Percentiles rank a stretch among this genome's conserved stretches.
These are phyloP conservation scores for Zygogramma bicolorata DNA, from an alignment of 2,888 invertebrate genomes.

Conservation along the genomic window DNA sequence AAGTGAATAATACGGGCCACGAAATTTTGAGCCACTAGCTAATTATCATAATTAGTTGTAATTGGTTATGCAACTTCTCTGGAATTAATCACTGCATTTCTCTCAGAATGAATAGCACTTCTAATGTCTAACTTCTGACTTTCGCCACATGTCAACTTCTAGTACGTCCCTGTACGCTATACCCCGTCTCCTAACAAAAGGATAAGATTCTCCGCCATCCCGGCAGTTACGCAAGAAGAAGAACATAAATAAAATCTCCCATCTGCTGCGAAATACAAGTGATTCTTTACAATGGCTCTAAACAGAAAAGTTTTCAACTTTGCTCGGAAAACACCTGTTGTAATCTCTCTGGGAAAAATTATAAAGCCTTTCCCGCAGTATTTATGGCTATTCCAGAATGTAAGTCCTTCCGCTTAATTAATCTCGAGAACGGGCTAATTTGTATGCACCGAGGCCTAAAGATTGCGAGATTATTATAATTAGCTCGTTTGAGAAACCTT, in stretches of 20 bases:
- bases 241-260: conserved; percentile 42
- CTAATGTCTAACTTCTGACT: too few relatives aligned
- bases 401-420: conserved; percentile 3
- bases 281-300: conserved; percentile 34
- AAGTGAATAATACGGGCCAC: too few relatives aligned
- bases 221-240: conserved; percentile 26
- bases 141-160: neutral
- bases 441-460: neutral
- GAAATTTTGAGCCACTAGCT: too few relatives aligned
- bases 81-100: too few relatives aligned
- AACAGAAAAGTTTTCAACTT: conserved; percentile 41
- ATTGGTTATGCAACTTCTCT: too few relatives aligned
- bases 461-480: neutral
- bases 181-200: neutral
- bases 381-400: conserved; percentile 3
- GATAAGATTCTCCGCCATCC: conserved; percentile 1
- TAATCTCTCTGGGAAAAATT: conserved; percentile 39
- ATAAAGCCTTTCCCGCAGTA: conserved; percentile 24
- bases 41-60: too few relatives aligned
- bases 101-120: too few relatives aligned
- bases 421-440: neutral
- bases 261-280: conserved; percentile 41
- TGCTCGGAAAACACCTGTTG: conserved; percentile 45
- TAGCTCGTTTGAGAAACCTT: neutral
- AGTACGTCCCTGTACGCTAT: neutral